Conservation (phyloP, 2,113 vertebrate species). For the Cyprinodon variegatus region DNA sequence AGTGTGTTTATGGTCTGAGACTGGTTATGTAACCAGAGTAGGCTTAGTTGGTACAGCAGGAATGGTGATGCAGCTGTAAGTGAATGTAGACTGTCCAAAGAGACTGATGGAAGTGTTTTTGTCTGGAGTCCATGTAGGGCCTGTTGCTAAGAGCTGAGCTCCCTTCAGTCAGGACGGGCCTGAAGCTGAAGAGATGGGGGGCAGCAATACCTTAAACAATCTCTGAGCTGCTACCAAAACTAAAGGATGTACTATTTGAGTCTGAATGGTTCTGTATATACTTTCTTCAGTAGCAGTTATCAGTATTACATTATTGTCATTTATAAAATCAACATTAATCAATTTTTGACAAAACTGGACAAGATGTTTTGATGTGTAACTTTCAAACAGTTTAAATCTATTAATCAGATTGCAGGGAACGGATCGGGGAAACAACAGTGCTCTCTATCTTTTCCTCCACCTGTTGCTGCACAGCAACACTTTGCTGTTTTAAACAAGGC, state of each 20-base stretch:
- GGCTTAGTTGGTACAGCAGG: constrained; percentile 30
- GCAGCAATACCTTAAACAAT: constrained; percentile 6
- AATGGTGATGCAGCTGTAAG: constrained; percentile 64
- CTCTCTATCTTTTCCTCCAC: no score
- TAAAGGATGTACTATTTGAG: neutral
- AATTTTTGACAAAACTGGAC: neutral
- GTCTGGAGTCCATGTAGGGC: constrained; percentile 68
- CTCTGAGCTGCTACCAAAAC: constrained; percentile 15
- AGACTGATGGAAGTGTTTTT: constrained; percentile 62
- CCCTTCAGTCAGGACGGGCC: constrained; percentile 20
- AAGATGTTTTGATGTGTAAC: neutral
- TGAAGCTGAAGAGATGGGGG: constrained; percentile 16
- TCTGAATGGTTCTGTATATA: neutral
- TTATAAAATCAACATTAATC: neutral
- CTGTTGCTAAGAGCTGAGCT: constrained; percentile 53
- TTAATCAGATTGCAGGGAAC: neutral
- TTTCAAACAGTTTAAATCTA: neutral
- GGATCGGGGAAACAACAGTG: no score
- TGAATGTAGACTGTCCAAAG: constrained; percentile 58
- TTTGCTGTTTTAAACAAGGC: neutral
- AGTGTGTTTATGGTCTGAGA: neutral
- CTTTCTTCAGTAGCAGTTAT: no score
- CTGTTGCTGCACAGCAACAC: neutral
- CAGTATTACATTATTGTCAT: no score
- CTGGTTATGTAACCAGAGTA: constrained; percentile 37